Evolutionary conservation across 2,113 vertebrate species (phyloP).

Genomic region (Apeltes quadracus): DNA sequence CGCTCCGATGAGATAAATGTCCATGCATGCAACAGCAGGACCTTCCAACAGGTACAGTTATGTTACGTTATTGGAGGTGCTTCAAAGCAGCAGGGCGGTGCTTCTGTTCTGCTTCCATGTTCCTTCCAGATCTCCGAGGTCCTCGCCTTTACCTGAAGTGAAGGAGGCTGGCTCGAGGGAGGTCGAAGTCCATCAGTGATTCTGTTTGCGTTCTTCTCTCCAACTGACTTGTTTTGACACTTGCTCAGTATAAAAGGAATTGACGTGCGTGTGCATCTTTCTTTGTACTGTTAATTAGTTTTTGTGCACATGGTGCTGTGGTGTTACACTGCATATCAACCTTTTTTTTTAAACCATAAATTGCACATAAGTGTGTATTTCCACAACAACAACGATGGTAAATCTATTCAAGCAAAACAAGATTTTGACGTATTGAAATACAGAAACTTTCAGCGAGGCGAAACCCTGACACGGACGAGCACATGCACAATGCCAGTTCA

Average conservation of each 20-base stretch:
- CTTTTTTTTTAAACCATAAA: background rate
- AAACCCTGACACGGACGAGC: constrained; percentile 2
- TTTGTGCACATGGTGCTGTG: background rate
- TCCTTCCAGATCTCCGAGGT: background rate
- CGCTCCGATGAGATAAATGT: background rate
- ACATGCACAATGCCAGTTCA: constrained; percentile 1
- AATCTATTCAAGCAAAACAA: background rate
- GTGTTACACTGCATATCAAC: background rate
- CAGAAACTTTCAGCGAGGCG: constrained; percentile 1
- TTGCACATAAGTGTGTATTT: background rate
- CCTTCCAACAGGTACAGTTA: too few species aligned
- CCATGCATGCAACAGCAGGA: background rate
- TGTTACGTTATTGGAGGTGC: too few species aligned
- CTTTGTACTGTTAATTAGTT: background rate
- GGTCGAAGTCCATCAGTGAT: background rate
- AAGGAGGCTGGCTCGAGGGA: background rate
- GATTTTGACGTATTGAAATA: background rate
- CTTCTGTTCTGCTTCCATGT: background rate
- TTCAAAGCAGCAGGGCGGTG: background rate
- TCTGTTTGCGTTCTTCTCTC: background rate
- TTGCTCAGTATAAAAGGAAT: background rate
- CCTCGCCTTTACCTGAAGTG: background rate
- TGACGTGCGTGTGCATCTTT: background rate
- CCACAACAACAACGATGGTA: background rate
- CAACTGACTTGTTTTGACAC: background rate